phyloP scores from a whole-genome alignment of 2,888 invertebrate genomes.

The Escarpia spicata region DNA sequence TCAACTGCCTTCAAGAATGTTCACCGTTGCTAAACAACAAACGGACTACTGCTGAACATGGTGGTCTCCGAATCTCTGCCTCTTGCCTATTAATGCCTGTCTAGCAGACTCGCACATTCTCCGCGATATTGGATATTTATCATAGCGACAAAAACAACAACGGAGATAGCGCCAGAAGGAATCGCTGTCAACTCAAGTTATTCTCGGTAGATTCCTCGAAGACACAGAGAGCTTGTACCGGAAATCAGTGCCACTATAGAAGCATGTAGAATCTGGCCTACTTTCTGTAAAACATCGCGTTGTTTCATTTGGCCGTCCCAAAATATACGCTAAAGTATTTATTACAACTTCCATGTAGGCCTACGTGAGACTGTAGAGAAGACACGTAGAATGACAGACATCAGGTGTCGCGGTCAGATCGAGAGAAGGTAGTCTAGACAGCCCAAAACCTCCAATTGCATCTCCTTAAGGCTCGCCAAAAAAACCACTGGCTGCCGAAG shows the following conservation, averaged over 20 bases:
- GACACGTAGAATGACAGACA: no score
- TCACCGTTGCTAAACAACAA: no score
- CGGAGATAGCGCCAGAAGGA: neutral
- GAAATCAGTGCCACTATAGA: neutral
- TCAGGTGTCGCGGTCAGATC: no score
- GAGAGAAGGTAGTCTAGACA: no score
- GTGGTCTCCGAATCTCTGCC: neutral
- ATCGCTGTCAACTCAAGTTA: neutral
- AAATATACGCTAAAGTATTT: no score
- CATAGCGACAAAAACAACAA: neutral
- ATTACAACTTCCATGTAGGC: no score
- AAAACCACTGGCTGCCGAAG: no score
- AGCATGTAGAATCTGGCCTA: neutral
- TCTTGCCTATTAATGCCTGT: neutral
- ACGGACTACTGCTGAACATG: no score
- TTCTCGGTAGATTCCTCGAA: neutral
- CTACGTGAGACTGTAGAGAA: no score
- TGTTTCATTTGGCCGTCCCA: neutral
- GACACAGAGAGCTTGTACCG: neutral
- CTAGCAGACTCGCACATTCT: neutral
- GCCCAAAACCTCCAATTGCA: no score
- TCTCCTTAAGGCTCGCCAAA: no score
- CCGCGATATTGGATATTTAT: neutral
- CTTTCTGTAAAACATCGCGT: neutral
- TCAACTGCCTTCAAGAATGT: neutral